Base-by-base conservation (phyloP, 2,888 invertebrate species). In the Xanthostigma xanthostigma region DNA sequence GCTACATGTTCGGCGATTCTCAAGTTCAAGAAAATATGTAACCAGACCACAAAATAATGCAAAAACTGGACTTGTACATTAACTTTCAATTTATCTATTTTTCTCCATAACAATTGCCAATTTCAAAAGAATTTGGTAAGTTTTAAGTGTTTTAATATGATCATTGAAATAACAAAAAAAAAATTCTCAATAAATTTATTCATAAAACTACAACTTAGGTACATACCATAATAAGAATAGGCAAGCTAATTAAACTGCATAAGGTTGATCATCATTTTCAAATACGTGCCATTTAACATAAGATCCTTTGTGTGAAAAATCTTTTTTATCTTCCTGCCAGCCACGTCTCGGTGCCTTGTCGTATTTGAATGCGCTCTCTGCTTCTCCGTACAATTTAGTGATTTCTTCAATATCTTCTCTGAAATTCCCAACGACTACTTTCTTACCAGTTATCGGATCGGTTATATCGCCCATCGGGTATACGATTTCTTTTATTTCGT, bases 361-460 rank as follows among this genome's bases (percentile, higher is more conserved):
- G 60, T 91, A 89, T 55, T 86, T 75, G 62, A 88, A 91, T 36
- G 75, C 74, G 41, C 73, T 74, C 3, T 76, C 65, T 0, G 74
- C 69, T 65, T 79, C 76, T 43, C 89, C 89, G 71, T 78, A 89
- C 33, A 84, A 54, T 60, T 81, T 70, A 54, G 72, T 75, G 48
- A 76, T 70, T 58, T 72, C 74, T 42, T 84, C 81, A 51, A 88
- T 74, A 50, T 84, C 76, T 51, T 88, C 85, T 59, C 90, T 78
- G 61, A 84, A 91, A 59, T 72, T 72, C 52, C 76, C 77, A 45
- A 73, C 80, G 1, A 84, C 79, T 39, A 84, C 80, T 65, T 84
- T 83, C 62, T 86, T 87, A 12, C 84, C 85, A 41, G 85, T 84
- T 27, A 92, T 69, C 2, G 92, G 92, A 66, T 90, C 89, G n/a